phyloP scores from a whole-genome alignment of 2,888 invertebrate genomes.

The Octodonta nipae region DNA sequence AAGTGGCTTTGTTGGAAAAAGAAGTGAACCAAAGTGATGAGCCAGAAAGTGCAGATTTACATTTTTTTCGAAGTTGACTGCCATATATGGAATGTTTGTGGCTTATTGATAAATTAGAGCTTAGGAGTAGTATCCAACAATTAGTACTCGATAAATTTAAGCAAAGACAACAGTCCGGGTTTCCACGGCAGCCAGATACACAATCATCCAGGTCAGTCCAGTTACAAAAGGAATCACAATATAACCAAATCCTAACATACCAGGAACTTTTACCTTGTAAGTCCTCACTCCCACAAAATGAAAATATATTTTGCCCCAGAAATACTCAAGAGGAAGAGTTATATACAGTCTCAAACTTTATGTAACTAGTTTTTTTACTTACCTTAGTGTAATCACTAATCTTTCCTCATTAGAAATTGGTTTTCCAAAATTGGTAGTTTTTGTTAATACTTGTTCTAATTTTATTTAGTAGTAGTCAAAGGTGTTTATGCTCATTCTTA shows the following conservation, averaged over 20 bases:
- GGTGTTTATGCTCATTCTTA: too few species aligned
- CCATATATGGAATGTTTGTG: slow-evolving; percentile 7
- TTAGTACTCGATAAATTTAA: slow-evolving; percentile 5
- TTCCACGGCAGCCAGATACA: slow-evolving; percentile 1
- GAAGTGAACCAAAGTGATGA: slow-evolving; percentile 6
- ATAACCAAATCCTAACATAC: slow-evolving; percentile 1
- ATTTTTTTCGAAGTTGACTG: slow-evolving; percentile 6
- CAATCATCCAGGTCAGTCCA: slow-evolving; percentile 2
- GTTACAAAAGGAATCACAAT: background rate
- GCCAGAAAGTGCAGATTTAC: slow-evolving; percentile 6
- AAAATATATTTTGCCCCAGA: background rate
- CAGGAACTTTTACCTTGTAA: slow-evolving; percentile 1
- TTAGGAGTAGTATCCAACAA: slow-evolving; percentile 4
- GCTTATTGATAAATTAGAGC: slow-evolving; percentile 6
- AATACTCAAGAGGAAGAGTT: slow-evolving; percentile 1
- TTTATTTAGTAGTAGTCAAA: too few species aligned
- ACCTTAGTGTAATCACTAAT: too few species aligned
- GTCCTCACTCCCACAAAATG: background rate
- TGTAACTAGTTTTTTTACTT: slow-evolving; percentile 3
- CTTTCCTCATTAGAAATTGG: too few species aligned
- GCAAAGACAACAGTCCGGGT: slow-evolving; percentile 3
- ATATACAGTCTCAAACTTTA: background rate
- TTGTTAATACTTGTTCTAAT: too few species aligned
- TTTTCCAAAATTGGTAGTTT: too few species aligned
- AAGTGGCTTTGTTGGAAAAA: slow-evolving; percentile 7